Evolutionary conservation across 1,140 invertebrate species (phyloP).

Genomic region (Aporrectodea caliginosa): DNA sequence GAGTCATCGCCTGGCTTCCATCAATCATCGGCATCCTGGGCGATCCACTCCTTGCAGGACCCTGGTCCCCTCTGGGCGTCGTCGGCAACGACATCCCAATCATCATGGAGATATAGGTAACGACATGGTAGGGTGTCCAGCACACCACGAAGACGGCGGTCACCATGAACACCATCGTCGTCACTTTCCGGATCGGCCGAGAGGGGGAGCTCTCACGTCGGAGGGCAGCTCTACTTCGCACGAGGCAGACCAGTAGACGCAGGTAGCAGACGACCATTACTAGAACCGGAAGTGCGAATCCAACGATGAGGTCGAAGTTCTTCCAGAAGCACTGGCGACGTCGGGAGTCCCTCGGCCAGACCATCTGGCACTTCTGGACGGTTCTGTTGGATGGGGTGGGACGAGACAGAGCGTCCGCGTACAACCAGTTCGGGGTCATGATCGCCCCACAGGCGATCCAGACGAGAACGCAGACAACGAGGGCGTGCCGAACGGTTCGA

Average conservation of each 20-base stretch:
- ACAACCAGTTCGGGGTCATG: conserved; percentile 84
- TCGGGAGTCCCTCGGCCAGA: too few relatives aligned
- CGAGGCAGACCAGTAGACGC: background rate
- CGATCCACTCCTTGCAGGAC: too few relatives aligned
- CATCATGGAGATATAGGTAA: background rate
- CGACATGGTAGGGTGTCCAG: conserved; percentile 4
- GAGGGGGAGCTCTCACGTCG: background rate
- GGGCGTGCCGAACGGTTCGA: conserved; percentile 50
- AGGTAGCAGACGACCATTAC: background rate
- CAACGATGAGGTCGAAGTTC: conserved; percentile 13
- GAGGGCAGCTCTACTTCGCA: background rate
- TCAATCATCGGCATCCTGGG: too few relatives aligned
- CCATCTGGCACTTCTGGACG: too few relatives aligned
- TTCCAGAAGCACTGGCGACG: background rate
- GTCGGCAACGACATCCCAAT: background rate
- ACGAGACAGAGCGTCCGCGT: conserved; percentile 63
- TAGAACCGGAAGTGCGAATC: background rate
- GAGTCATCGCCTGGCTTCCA: background rate
- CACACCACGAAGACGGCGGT: conserved; percentile 5
- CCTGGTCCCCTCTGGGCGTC: background rate
- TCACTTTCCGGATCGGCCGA: background rate
- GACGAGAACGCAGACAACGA: conserved; percentile 53
- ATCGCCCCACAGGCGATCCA: conserved; percentile 56
- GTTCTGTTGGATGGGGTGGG: background rate
- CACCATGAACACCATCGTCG: conserved; percentile 2